These are phyloP conservation scores for Ploceus nigricollis DNA, from an alignment of 2,113 vertebrate species.

Conservation along the genomic window DNA sequence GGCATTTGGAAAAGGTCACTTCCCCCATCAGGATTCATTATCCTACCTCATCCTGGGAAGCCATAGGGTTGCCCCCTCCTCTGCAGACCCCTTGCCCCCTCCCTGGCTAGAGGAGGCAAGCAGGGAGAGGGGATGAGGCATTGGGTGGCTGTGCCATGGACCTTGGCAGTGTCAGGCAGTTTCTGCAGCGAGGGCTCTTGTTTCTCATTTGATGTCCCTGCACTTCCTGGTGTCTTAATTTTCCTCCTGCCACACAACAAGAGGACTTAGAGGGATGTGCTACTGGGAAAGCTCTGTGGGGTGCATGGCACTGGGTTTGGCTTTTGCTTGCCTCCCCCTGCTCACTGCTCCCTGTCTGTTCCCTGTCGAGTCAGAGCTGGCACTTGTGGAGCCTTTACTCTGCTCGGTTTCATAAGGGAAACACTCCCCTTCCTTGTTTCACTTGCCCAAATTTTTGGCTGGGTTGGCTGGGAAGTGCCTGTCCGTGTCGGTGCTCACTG, in stretches of 20 bases:
- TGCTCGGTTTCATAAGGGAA: neutral
- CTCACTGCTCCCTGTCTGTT: neutral
- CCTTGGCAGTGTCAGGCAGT: neutral
- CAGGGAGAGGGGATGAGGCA: neutral
- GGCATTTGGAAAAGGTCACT: constrained; percentile 99
- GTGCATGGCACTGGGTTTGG: fast-evolving
- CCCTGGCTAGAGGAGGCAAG: fast-evolving
- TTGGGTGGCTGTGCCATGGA: neutral
- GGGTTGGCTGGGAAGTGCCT: neutral
- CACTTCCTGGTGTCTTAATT: neutral
- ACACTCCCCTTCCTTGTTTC: neutral
- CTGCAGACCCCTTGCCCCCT: neutral
- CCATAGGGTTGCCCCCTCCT: constrained; percentile 37
- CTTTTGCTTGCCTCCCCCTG: neutral
- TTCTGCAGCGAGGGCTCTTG: neutral
- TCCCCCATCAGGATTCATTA: constrained; percentile 89
- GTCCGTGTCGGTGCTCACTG: fast-evolving
- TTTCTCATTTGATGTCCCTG: neutral
- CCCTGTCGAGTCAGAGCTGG: fast-evolving
- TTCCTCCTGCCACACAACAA: neutral
- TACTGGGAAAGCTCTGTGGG: neutral
- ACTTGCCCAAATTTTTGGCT: neutral
- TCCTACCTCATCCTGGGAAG: constrained; percentile 70
- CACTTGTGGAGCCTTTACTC: neutral
- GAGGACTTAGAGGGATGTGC: neutral